phyloP scores from a whole-genome alignment of 2,797 vertebrate genomes.

The Hoplostethus mediterraneus region DNA sequence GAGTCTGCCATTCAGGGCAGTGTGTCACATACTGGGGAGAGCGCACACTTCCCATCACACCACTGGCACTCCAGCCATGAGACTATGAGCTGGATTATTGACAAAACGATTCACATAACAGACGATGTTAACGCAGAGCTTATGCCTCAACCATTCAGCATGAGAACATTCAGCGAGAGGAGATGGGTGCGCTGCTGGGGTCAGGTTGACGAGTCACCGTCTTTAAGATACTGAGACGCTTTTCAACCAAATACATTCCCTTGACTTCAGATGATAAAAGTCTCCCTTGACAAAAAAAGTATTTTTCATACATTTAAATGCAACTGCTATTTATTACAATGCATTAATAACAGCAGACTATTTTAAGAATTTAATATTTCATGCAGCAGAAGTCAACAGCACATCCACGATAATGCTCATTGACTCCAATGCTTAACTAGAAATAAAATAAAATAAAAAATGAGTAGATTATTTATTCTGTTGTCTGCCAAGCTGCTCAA shows the following conservation, averaged over 20 bases:
- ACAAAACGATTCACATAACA: constrained; percentile 13
- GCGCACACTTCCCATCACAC: constrained; percentile 11
- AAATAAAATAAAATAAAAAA: too few species aligned
- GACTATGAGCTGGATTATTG: not conserved
- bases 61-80: constrained; percentile 12
- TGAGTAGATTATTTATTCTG: too few species aligned
- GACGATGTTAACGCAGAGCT: constrained; percentile 40
- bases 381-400: too few species aligned
- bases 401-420: too few species aligned
- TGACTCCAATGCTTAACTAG: too few species aligned
- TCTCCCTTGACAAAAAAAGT: not conserved
- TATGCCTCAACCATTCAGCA: constrained; percentile 8
- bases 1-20: constrained; percentile 47
- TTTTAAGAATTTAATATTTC: too few species aligned
- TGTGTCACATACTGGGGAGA: constrained; percentile 51
- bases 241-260: not conserved
- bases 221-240: not conserved
- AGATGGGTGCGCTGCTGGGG: not conserved
- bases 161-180: constrained; percentile 16
- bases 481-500: too few species aligned
- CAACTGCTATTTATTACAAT: too few species aligned
- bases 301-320: too few species aligned
- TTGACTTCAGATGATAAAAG: not conserved
- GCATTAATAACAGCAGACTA: too few species aligned
- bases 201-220: not conserved